Percentiles rank a stretch among this genome's conserved stretches.
These are phyloP conservation scores for Sebastes ruberrimus DNA, from an alignment of 2,797 vertebrate genomes.

Conservation along the genomic window DNA sequence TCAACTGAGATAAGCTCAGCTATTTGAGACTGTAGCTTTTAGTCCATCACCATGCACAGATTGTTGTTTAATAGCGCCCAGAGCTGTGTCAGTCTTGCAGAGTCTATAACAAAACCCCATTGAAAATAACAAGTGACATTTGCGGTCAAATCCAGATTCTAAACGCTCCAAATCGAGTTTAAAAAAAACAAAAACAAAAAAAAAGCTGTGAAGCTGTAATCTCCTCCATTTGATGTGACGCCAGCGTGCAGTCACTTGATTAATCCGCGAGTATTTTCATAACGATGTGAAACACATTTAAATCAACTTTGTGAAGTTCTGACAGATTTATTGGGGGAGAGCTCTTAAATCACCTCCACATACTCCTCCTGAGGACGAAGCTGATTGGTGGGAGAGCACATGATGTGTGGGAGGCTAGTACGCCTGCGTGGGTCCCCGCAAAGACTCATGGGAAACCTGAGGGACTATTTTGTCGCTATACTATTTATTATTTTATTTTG, in stretches of 20 bases:
- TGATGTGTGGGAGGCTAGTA: neutral
- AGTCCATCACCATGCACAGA: neutral
- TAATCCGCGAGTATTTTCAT: conserved; percentile 82
- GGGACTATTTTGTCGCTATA: conserved; percentile 12
- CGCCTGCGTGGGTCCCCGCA: conserved; percentile 65
- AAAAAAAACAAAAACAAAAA: neutral
- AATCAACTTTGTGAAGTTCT: conserved; percentile 82
- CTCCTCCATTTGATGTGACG: conserved; percentile 62
- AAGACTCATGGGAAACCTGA: conserved; percentile 59
- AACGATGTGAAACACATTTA: conserved; percentile 82
- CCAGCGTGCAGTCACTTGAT: conserved; percentile 69
- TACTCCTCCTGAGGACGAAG: conserved; percentile 32
- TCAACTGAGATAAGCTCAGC: neutral
- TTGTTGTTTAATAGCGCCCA: neutral
- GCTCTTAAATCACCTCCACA: conserved; percentile 77
- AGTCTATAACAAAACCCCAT: neutral
- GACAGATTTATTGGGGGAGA: conserved; percentile 80
- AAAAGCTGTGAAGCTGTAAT: conserved; percentile 44
- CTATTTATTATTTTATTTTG: neutral
- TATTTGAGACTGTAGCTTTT: neutral
- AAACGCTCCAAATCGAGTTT: conserved; percentile 58
- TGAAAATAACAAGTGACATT: conserved; percentile 37
- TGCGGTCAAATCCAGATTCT: conserved; percentile 51
- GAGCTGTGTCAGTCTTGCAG: neutral
- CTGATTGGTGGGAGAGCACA: conserved; percentile 68